Evolutionary conservation across 2,797 vertebrate genomes (phyloP).

Genomic region (Caiman crocodilus): DNA sequence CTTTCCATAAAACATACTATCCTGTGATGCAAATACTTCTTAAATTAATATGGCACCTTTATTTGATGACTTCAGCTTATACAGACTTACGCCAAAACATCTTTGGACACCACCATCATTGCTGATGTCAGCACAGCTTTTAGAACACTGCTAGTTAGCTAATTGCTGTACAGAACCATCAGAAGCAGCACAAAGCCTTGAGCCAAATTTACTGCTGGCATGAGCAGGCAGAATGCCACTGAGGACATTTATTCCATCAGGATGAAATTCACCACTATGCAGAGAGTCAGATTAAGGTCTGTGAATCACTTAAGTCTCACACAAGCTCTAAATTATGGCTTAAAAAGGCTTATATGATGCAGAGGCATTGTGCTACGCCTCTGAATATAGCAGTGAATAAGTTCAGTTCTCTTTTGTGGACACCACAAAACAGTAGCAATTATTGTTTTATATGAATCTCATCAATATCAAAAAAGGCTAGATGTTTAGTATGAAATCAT

Average conservation of each 20-base stretch:
- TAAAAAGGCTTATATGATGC: background rate
- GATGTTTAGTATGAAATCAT: background rate
- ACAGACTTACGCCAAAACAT: conserved; percentile 41
- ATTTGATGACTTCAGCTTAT: conserved; percentile 56
- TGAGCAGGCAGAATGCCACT: conserved; percentile 9
- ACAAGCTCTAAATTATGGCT: background rate
- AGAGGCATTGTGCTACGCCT: background rate
- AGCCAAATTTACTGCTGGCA: conserved; percentile 57
- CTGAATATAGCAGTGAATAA: background rate
- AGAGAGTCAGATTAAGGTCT: conserved; percentile 14
- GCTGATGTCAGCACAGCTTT: conserved; percentile 68
- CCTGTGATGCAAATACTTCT: background rate
- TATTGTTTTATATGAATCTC: background rate
- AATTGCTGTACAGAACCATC: conserved; percentile 62
- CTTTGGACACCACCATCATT: conserved; percentile 41
- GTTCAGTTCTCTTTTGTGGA: background rate
- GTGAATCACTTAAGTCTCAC: too few species aligned
- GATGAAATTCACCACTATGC: conserved; percentile 2
- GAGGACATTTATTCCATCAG: background rate
- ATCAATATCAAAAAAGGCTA: background rate
- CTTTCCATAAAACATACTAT: background rate
- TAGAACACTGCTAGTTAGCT: conserved; percentile 70
- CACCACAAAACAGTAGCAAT: background rate
- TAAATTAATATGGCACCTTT: background rate
- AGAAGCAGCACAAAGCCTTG: background rate